Evolutionary conservation across 2,888 invertebrate species (phyloP).

Genomic region (Ernsta delagoae): DNA sequence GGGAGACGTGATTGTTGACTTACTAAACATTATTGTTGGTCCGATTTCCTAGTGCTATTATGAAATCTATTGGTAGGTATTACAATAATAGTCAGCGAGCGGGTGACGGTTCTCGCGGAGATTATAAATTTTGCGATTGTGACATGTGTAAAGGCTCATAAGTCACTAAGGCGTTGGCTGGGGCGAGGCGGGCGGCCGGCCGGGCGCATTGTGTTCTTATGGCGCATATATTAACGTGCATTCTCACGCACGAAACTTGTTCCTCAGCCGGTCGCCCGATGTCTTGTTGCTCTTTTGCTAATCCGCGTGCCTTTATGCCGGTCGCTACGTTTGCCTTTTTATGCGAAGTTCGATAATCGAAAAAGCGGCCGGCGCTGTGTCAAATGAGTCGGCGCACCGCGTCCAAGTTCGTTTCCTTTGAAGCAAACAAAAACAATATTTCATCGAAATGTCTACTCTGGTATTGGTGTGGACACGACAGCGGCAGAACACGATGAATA

Average conservation of each 20-base stretch:
- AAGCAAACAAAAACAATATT: slow-evolving; percentile 38
- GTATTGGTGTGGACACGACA: not conserved
- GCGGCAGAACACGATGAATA: not conserved
- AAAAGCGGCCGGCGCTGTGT: slow-evolving; percentile 61
- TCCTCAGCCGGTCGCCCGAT: slow-evolving; percentile 52
- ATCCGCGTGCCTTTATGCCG: slow-evolving; percentile 64
- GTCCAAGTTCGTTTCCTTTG: slow-evolving; percentile 31
- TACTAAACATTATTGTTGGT: slow-evolving; percentile 19
- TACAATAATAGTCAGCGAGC: slow-evolving; percentile 27
- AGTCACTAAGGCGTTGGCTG: slow-evolving; percentile 50
- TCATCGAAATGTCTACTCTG: slow-evolving; percentile 21
- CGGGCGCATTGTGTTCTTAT: slow-evolving; percentile 67
- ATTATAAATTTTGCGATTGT: slow-evolving; percentile 48
- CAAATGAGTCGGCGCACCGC: slow-evolving; percentile 53
- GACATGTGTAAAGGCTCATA: slow-evolving; percentile 57
- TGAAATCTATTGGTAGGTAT: slow-evolving; percentile 39
- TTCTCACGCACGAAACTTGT: slow-evolving; percentile 73
- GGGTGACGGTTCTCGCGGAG: slow-evolving; percentile 34
- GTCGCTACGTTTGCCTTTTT: slow-evolving; percentile 51
- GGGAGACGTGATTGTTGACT: slow-evolving; percentile 13
- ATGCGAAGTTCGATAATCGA: slow-evolving; percentile 62
- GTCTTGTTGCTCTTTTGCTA: slow-evolving; percentile 71
- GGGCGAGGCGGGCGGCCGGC: slow-evolving; percentile 45
- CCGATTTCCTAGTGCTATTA: slow-evolving; percentile 5
- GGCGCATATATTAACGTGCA: slow-evolving; percentile 68